Evolutionary conservation across 2,888 invertebrate species (phyloP).

Genomic region (Pandemis corylana): DNA sequence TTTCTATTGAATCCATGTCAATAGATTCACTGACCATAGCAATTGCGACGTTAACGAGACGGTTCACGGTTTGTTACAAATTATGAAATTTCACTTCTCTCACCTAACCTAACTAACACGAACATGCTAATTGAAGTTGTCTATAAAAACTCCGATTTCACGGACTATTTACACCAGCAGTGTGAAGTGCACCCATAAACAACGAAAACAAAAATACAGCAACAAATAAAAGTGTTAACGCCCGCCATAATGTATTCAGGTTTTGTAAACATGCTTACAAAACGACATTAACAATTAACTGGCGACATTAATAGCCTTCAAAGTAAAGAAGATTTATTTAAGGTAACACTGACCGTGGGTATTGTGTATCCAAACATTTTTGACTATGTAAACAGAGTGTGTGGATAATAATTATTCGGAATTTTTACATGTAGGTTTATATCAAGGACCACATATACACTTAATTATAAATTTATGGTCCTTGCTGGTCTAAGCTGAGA

Average conservation of each 20-base stretch:
- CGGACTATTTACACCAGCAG: not conserved
- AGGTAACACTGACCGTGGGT: not conserved
- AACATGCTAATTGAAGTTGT: conserved; percentile 14
- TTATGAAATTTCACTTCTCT: not conserved
- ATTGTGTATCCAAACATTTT: not conserved
- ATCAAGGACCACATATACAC: no score
- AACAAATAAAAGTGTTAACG: conserved; percentile 23
- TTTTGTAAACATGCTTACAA: conserved; percentile 25
- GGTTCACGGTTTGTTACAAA: not conserved
- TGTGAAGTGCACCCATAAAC: conserved; percentile 19
- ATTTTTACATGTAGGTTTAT: not conserved
- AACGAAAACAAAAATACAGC: not conserved
- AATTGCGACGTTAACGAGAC: no score
- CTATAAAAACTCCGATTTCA: not conserved
- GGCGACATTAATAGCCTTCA: conserved; percentile 19
- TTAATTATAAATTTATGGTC: no score
- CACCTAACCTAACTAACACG: not conserved
- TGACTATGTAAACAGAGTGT: not conserved
- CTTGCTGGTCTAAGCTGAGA: no score
- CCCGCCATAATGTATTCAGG: conserved; percentile 25
- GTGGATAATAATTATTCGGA: not conserved
- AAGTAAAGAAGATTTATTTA: conserved; percentile 18
- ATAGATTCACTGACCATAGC: no score
- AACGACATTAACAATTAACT: conserved; percentile 32
- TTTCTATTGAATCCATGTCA: no score